Evolutionary conservation across 1,140 invertebrate genomes (phyloP).

Genomic region (Apocrypta bakeri): DNA sequence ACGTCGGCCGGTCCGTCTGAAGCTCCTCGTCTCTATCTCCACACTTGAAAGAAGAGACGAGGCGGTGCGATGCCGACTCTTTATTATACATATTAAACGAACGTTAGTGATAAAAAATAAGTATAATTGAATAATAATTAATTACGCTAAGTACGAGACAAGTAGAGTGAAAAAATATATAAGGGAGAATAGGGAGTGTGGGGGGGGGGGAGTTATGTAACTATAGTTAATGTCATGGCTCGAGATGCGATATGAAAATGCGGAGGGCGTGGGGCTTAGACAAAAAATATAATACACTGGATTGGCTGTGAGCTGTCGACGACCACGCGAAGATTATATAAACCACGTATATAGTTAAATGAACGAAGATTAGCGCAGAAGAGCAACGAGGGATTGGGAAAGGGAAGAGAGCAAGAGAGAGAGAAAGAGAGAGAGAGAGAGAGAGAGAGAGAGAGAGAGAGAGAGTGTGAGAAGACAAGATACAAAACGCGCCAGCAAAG

Average conservation of each 20-base stretch:
- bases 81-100: constrained; percentile 49
- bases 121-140: constrained; percentile 42
- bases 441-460: neutral
- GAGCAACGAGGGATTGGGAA: constrained; percentile 31
- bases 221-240: constrained; percentile 31
- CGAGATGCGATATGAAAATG: constrained; percentile 19
- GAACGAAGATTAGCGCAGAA: constrained; percentile 30
- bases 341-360: constrained; percentile 2
- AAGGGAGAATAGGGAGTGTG: constrained; percentile 48
- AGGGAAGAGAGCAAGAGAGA: constrained; percentile 4
- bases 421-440: neutral
- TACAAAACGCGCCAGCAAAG: neutral
- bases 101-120: constrained; percentile 51
- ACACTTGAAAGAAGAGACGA: neutral
- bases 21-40: neutral
- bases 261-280: constrained; percentile 51
- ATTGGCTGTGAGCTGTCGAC: constrained; percentile 67
- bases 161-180: constrained; percentile 55
- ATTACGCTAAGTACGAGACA: constrained; percentile 45
- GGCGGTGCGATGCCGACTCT: constrained; percentile 23
- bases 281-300: constrained; percentile 55
- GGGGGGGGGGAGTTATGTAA: constrained; percentile 43
- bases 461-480: neutral
- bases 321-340: constrained; percentile 49
- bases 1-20: neutral